A percentile compares a stretch with the other conserved stretches of the same genome.
Evolutionary conservation across 2,797 vertebrate genomes (phyloP).

Genomic region (Diplodus puntazzo): DNA sequence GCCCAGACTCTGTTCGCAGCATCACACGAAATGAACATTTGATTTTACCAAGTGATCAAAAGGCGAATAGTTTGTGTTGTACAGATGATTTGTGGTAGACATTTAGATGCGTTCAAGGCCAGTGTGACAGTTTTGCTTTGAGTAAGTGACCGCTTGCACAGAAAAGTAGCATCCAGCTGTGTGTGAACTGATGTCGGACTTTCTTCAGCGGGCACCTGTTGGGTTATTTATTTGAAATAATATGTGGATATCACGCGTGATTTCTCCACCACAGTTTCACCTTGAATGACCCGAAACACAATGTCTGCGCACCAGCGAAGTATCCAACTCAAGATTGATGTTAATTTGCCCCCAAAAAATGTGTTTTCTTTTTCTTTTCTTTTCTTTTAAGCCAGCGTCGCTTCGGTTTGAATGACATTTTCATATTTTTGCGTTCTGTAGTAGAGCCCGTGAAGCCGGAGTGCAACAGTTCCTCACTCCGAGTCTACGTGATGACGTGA

Average conservation of each 20-base stretch:
- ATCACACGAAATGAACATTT: background rate
- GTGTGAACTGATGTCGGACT: conserved; percentile 15
- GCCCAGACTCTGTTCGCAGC: background rate
- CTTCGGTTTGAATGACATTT: background rate
- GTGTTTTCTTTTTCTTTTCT: background rate
- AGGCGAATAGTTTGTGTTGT: background rate
- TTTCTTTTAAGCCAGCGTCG: background rate
- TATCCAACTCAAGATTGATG: background rate
- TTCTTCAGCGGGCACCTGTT: conserved; percentile 40
- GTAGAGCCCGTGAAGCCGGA: background rate
- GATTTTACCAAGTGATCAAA: background rate
- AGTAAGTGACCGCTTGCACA: background rate
- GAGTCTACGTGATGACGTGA: conserved; percentile 27
- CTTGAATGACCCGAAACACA: conserved; percentile 18
- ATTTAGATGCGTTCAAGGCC: background rate
- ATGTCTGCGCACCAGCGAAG: background rate
- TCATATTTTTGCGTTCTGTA: too few species aligned
- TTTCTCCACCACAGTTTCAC: conserved; percentile 16
- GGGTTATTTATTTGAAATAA: background rate
- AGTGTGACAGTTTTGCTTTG: background rate
- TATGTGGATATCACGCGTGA: background rate
- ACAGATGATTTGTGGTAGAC: background rate
- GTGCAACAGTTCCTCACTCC: conserved; percentile 35
- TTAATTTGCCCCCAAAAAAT: background rate
- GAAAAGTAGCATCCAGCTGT: conserved; percentile 19